Percentiles rank a stretch among this genome's conserved stretches.
phyloP scores from a whole-genome alignment of 2,113 vertebrate genomes.

The Xyliphius kryptos region DNA sequence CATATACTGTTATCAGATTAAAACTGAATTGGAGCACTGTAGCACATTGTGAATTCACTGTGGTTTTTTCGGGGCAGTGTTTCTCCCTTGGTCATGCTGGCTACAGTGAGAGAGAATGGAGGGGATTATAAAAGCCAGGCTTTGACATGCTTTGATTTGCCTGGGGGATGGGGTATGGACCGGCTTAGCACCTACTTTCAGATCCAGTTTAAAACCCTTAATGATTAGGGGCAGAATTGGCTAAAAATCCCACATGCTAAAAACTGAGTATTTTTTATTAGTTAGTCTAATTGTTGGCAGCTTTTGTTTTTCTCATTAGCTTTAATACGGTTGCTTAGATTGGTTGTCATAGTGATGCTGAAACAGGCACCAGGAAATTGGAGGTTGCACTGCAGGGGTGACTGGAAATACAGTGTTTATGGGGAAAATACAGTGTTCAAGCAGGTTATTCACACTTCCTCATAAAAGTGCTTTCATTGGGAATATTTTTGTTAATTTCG shows the following conservation, averaged over 20 bases:
- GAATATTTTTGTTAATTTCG: no score
- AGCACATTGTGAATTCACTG: conserved; percentile 10
- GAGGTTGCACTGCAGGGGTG: conserved; percentile 36
- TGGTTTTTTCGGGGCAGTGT: conserved; percentile 24
- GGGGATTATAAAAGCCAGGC: conserved; percentile 41
- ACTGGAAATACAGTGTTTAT: no score
- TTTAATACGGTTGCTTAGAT: conserved; percentile 47
- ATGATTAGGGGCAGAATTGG: conserved; percentile 38
- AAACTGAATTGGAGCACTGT: no score
- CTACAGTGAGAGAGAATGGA: conserved; percentile 28
- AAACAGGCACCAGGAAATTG: conserved; percentile 38
- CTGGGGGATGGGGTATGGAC: conserved; percentile 39
- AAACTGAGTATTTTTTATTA: conserved; percentile 42
- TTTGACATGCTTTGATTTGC: conserved; percentile 42
- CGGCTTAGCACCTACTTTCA: conserved; percentile 36
- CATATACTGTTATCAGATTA: no score
- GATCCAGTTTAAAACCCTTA: conserved; percentile 39
- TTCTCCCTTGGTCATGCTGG: conserved; percentile 17
- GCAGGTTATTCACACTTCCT: no score
- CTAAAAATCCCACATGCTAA: no score
- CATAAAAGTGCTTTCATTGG: no score
- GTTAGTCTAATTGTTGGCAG: conserved; percentile 49
- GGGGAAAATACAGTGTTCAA: background rate
- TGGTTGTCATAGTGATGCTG: conserved; percentile 44
- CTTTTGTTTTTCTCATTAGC: conserved; percentile 46